Percentiles rank a stretch among this genome's conserved stretches.
Conservation (phyloP, 2,113 vertebrate species). For the Salminus brasiliensis region DNA sequence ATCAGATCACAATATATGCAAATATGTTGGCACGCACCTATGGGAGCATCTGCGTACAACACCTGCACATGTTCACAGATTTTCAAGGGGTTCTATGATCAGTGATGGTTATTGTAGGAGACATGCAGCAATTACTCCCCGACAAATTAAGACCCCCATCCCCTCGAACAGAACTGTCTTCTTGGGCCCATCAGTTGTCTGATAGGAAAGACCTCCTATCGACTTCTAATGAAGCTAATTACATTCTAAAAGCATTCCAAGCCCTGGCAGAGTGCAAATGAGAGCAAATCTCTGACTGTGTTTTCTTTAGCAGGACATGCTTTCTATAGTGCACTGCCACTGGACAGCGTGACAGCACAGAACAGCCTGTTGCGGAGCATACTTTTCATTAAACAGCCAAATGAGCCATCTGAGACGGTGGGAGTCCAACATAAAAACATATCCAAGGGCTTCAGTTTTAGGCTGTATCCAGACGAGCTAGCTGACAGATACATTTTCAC, state of each 20-base stretch:
- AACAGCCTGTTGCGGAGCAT: background rate
- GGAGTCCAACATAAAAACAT: background rate
- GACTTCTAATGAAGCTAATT: slow-evolving; percentile 45
- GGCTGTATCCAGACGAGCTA: background rate
- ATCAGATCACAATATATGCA: no score
- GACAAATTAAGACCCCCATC: no score
- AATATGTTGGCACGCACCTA: no score
- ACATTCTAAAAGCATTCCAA: slow-evolving; percentile 11
- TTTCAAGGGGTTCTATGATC: background rate
- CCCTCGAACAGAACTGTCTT: slow-evolving; percentile 7
- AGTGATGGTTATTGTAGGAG: background rate
- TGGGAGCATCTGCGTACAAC: no score
- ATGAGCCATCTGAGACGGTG: background rate
- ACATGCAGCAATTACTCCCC: slow-evolving; percentile 26
- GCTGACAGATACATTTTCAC: background rate
- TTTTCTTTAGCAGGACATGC: background rate
- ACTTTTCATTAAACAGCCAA: background rate
- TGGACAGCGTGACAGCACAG: background rate
- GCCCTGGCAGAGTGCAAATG: background rate
- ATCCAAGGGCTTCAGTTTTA: background rate
- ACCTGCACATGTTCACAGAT: no score
- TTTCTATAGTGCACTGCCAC: background rate
- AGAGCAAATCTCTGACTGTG: background rate
- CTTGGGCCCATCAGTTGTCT: slow-evolving; percentile 5
- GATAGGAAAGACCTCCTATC: slow-evolving; percentile 14